phyloP scores from a whole-genome alignment of 2,113 vertebrate species.

The Tachuris rubrigastra region DNA sequence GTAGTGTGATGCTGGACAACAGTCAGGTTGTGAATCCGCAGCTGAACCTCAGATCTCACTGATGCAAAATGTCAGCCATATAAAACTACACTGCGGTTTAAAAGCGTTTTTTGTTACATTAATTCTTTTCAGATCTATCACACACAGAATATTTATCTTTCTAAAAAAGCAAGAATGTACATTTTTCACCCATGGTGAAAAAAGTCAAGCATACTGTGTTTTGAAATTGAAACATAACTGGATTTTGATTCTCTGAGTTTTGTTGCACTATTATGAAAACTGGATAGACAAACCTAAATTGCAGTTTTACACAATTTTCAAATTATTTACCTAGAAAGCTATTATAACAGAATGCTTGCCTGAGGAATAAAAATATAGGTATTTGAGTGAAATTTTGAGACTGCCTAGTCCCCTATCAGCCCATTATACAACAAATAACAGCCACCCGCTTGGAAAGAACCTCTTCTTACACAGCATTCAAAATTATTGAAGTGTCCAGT shows the following conservation, averaged over 20 bases:
- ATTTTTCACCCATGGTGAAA: neutral
- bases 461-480: neutral
- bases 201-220: neutral
- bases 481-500: neutral
- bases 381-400: neutral
- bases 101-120: neutral
- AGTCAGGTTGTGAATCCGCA: neutral
- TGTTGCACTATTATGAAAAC: neutral
- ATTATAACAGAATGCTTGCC: neutral
- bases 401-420: neutral
- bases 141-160: neutral
- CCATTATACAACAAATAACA: neutral
- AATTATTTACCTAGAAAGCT: neutral
- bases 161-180: neutral
- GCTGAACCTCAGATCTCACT: neutral
- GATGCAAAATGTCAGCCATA: neutral
- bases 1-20: neutral
- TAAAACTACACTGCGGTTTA: neutral
- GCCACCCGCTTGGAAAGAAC: neutral
- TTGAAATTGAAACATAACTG: constrained; percentile 1
- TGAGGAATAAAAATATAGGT: neutral
- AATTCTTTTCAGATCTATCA: neutral
- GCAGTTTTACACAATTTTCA: neutral
- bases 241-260: neutral
- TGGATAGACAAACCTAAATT: neutral